These are phyloP conservation scores for Diarsia brunnea DNA, from an alignment of 2,888 invertebrate genomes.

Conservation along the genomic window DNA sequence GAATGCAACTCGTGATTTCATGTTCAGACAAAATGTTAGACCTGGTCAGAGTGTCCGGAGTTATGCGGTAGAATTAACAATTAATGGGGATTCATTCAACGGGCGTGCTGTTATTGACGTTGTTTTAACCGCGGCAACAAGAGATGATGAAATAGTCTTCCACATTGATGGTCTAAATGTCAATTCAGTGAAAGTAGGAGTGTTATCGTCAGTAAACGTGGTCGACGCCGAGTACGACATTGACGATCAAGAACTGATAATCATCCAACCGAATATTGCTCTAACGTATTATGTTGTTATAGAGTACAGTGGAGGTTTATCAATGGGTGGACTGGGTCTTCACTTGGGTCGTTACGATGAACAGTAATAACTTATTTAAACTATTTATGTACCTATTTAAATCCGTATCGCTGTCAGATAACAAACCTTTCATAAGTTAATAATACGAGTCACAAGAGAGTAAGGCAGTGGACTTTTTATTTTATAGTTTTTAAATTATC, in stretches of 20 bases:
- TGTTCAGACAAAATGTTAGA: slow-evolving; percentile 67
- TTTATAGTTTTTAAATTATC: neutral
- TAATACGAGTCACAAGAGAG: neutral
- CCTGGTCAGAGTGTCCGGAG: slow-evolving; percentile 73
- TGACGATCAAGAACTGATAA: slow-evolving; percentile 70
- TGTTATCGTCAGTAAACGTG: slow-evolving; percentile 70
- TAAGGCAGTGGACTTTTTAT: neutral
- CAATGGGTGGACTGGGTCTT: slow-evolving; percentile 71
- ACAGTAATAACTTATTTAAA: slow-evolving; percentile 62
- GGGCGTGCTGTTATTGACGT: slow-evolving; percentile 76
- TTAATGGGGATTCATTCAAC: slow-evolving; percentile 69
- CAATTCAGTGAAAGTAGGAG: slow-evolving; percentile 70
- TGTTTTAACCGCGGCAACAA: slow-evolving; percentile 63
- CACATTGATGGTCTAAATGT: slow-evolving; percentile 71
- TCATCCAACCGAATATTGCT: slow-evolving; percentile 65
- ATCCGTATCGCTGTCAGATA: neutral
- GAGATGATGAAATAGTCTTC: slow-evolving; percentile 71
- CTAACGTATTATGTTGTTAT: slow-evolving; percentile 73
- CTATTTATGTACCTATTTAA: neutral
- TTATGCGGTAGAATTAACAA: slow-evolving; percentile 75
- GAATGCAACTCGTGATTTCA: slow-evolving; percentile 54
- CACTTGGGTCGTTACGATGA: slow-evolving; percentile 69
- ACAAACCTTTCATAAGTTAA: neutral
- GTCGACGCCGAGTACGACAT: slow-evolving; percentile 55
- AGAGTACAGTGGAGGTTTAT: slow-evolving; percentile 74